phyloP scores from a whole-genome alignment of 2,797 vertebrate species.

The Tachyglossus aculeatus region DNA sequence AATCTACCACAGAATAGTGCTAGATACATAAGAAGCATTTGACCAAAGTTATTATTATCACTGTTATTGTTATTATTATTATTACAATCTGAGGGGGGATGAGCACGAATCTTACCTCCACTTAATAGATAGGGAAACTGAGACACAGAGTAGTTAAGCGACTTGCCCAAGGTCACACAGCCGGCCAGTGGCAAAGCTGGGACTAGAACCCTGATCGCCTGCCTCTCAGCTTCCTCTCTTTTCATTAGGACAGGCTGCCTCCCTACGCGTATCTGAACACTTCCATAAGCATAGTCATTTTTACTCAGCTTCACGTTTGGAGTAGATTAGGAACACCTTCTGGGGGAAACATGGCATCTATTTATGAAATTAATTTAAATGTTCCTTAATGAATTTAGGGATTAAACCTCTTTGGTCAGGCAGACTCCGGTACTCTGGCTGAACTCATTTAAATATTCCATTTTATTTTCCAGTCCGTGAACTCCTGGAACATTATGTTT shows the following conservation, averaged over 20 bases:
- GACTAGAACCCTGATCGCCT: neutral
- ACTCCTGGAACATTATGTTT: neutral
- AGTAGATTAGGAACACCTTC: neutral
- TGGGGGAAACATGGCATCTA: neutral
- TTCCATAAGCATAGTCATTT: neutral
- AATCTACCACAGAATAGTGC: too few relatives aligned
- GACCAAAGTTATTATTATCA: too few relatives aligned
- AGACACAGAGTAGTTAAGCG: too few relatives aligned
- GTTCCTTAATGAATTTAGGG: neutral
- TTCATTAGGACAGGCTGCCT: too few relatives aligned
- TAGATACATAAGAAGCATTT: too few relatives aligned
- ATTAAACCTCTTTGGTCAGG: neutral
- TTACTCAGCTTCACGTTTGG: neutral
- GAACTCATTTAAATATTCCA: neutral
- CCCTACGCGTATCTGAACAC: too few relatives aligned
- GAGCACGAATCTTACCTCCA: too few relatives aligned
- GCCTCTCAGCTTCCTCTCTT: too few relatives aligned
- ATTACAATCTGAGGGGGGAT: too few relatives aligned
- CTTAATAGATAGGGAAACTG: too few relatives aligned
- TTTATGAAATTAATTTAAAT: neutral
- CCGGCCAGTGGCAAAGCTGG: neutral
- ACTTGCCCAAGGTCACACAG: neutral
- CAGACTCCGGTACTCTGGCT: neutral
- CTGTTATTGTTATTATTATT: too few relatives aligned
- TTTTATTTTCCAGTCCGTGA: constrained; percentile 4